phyloP scores from a whole-genome alignment of 2,113 vertebrate genomes.

The Gracilinanus agilis region DNA sequence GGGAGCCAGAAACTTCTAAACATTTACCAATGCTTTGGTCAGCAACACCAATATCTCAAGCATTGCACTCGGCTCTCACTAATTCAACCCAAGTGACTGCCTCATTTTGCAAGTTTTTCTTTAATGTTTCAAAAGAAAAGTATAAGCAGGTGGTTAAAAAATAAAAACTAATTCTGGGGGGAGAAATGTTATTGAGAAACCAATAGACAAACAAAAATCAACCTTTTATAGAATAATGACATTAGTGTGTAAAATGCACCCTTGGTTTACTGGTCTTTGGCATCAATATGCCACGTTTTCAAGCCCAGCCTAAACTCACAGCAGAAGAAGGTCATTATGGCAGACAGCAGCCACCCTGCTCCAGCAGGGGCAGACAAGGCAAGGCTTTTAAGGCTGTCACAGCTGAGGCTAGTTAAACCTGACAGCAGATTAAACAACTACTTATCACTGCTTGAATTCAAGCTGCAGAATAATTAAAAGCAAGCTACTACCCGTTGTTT shows the following conservation, averaged over 20 bases:
- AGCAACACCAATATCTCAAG: not conserved
- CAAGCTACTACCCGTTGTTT: conserved; percentile 41
- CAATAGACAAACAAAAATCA: not conserved
- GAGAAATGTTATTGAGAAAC: not conserved
- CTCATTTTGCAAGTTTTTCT: not conserved
- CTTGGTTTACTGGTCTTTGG: not conserved
- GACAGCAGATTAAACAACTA: conserved; percentile 68
- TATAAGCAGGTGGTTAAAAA: not conserved
- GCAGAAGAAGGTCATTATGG: not conserved
- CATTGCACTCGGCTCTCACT: not conserved
- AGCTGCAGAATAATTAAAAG: conserved; percentile 69
- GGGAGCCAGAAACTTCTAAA: not conserved
- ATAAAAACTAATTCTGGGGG: not conserved
- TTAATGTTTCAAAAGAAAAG: not conserved
- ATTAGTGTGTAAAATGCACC: not conserved
- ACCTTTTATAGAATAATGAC: not conserved
- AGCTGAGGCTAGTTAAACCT: conserved; percentile 63
- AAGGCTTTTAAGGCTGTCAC: conserved; percentile 36
- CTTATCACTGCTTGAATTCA: conserved; percentile 50
- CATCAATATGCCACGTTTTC: rapidly evolving
- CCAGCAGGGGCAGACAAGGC: not conserved
- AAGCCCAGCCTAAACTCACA: not conserved
- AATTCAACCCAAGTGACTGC: rapidly evolving
- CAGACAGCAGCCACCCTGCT: not conserved
- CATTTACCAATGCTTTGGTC: not conserved